phyloP scores from a whole-genome alignment of 2,888 invertebrate genomes.

The Seira ritae region DNA sequence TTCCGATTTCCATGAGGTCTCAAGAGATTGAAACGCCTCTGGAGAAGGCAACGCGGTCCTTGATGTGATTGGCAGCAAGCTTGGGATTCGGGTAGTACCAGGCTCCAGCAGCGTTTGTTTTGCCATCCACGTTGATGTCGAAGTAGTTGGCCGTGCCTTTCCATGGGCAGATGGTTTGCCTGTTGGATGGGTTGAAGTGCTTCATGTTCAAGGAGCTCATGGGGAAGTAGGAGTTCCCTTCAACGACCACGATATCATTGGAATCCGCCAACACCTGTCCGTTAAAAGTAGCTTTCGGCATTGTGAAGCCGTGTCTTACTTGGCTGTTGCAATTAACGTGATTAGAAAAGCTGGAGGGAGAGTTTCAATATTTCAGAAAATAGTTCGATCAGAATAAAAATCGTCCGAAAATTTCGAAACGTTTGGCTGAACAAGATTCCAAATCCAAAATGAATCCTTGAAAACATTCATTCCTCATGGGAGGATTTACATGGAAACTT shows the following conservation, averaged over 20 bases:
- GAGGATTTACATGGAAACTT: no score
- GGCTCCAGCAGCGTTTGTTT: slow-evolving; percentile 36
- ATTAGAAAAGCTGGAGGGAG: no score
- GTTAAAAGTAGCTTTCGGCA: slow-evolving; percentile 62
- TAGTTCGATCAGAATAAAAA: no score
- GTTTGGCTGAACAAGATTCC: no score
- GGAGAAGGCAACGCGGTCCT: slow-evolving; percentile 64
- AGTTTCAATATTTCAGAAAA: no score
- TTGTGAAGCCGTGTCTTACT: no score
- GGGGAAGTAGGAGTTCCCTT: slow-evolving; percentile 67
- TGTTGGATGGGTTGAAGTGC: slow-evolving; percentile 45
- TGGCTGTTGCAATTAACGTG: no score
- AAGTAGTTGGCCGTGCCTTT: slow-evolving; percentile 66
- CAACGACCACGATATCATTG: slow-evolving; percentile 48
- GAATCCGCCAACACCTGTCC: slow-evolving; percentile 61
- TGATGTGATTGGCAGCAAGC: slow-evolving; percentile 61
- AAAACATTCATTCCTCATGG: no score
- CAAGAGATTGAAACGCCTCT: slow-evolving; percentile 58
- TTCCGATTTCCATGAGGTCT: no score
- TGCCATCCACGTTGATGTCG: slow-evolving; percentile 62
- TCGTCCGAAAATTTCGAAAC: no score
- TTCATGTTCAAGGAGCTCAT: slow-evolving; percentile 53
- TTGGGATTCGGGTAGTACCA: slow-evolving; percentile 65
- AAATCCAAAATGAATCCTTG: no score
- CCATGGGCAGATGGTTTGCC: slow-evolving; percentile 63